Evolutionary conservation across 2,113 vertebrate species (phyloP).

Genomic region (Acinonyx jubatus): DNA sequence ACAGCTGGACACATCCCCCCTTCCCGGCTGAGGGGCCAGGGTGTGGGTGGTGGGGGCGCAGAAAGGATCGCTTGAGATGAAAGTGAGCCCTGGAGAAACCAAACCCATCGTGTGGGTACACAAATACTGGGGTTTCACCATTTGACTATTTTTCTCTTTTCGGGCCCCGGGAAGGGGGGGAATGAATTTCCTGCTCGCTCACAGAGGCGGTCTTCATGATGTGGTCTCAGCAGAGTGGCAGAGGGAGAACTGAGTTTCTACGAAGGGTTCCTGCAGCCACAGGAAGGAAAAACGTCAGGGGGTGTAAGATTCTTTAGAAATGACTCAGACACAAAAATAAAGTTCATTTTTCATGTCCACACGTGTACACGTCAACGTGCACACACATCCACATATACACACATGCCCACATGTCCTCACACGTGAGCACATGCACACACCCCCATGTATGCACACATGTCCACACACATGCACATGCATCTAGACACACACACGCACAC

Average conservation of each 20-base stretch:
- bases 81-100: neutral
- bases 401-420: too few relatives aligned
- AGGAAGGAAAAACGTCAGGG: neutral
- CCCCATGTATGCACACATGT: too few relatives aligned
- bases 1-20: neutral
- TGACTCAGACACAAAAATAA: neutral
- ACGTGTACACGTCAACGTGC: too few relatives aligned
- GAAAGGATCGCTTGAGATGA: neutral
- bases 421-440: too few relatives aligned
- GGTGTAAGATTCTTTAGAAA: neutral
- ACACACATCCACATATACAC: too few relatives aligned
- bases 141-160: neutral
- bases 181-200: neutral
- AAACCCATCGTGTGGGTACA: neutral
- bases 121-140: neutral
- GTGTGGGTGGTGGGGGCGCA: neutral
- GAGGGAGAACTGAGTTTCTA: neutral
- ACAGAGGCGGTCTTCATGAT: neutral
- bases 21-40: neutral
- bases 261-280: neutral
- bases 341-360: neutral
- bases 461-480: too few relatives aligned
- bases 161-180: neutral
- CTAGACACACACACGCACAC: too few relatives aligned
- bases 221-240: neutral